A percentile compares a stretch with the other conserved stretches of the same genome.
Conservation (phyloP, 1,140 invertebrate genomes). For the Hycleus cichorii region DNA sequence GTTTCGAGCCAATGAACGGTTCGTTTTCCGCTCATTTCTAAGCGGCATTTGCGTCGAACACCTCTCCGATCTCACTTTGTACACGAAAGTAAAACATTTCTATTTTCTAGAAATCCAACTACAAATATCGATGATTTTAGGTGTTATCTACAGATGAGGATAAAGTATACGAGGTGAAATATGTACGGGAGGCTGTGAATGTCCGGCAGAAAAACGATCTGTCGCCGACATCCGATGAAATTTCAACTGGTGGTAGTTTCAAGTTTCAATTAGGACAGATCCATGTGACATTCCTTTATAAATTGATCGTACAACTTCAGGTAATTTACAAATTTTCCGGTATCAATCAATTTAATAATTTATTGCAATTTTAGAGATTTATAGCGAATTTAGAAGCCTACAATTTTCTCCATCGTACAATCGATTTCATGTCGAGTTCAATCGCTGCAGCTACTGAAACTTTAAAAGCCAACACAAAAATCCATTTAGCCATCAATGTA, state of each 20-base stretch:
- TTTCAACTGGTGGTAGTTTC: conserved; percentile 60
- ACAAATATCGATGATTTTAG: conserved; percentile 32
- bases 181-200: conserved; percentile 59
- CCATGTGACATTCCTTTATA: conserved; percentile 63
- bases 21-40: conserved; percentile 63
- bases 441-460: conserved; percentile 43
- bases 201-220: conserved; percentile 41
- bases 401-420: conserved; percentile 22
- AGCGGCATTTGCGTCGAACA: conserved; percentile 63
- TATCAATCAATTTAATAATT: not conserved
- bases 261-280: conserved; percentile 63
- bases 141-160: conserved; percentile 66
- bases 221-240: conserved; percentile 42
- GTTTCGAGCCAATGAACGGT: conserved; percentile 71
- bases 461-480: conserved; percentile 53
- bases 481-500: conserved; percentile 65
- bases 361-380: conserved; percentile 25
- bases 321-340: conserved; percentile 27
- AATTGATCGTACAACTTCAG: conserved; percentile 64
- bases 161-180: conserved; percentile 69
- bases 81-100: conserved; percentile 55
- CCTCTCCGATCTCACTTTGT: conserved; percentile 65
- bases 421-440: conserved; percentile 51
- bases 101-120: no score
- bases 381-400: conserved; percentile 32